phyloP scores from a whole-genome alignment of 2,888 invertebrate genomes.

The Sarcophaga subvicina region DNA sequence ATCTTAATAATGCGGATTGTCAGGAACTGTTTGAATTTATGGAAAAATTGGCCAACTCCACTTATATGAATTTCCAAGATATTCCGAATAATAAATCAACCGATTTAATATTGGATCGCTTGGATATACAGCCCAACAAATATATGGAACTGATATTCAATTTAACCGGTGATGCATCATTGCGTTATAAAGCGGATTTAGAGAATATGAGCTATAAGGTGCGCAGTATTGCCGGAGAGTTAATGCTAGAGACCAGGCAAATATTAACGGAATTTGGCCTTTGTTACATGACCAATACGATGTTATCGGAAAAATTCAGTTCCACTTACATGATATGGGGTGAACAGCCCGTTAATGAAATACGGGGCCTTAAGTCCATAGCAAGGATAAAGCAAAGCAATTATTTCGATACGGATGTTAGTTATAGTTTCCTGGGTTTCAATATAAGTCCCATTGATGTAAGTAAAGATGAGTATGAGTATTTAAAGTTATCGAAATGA shows the following conservation, averaged over 20 bases:
- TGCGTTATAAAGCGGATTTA: conserved; percentile 55
- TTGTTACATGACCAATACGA: conserved; percentile 78
- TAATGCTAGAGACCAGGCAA: conserved; percentile 74
- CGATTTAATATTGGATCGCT: conserved; percentile 72
- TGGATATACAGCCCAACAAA: conserved; percentile 75
- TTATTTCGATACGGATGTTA: conserved; percentile 76
- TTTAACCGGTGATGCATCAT: conserved; percentile 75
- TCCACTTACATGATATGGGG: conserved; percentile 75
- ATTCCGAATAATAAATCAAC: conserved; percentile 75
- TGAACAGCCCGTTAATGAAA: conserved; percentile 69
- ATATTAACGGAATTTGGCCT: conserved; percentile 80
- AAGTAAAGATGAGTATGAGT: conserved; percentile 11
- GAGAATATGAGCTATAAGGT: conserved; percentile 70
- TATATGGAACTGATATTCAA: conserved; percentile 80
- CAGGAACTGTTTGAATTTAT: conserved; percentile 74
- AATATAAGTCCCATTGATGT: conserved; percentile 73
- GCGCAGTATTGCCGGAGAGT: conserved; percentile 73
- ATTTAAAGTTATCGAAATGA: background rate
- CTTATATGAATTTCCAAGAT: conserved; percentile 78
- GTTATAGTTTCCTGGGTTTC: conserved; percentile 77
- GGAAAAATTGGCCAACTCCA: conserved; percentile 80
- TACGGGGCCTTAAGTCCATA: background rate
- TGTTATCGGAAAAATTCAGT: conserved; percentile 74
- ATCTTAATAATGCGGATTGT: conserved; percentile 65
- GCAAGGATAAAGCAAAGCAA: conserved; percentile 70